Conservation (phyloP, 2,113 vertebrate species). For the Myocastor coypus region DNA sequence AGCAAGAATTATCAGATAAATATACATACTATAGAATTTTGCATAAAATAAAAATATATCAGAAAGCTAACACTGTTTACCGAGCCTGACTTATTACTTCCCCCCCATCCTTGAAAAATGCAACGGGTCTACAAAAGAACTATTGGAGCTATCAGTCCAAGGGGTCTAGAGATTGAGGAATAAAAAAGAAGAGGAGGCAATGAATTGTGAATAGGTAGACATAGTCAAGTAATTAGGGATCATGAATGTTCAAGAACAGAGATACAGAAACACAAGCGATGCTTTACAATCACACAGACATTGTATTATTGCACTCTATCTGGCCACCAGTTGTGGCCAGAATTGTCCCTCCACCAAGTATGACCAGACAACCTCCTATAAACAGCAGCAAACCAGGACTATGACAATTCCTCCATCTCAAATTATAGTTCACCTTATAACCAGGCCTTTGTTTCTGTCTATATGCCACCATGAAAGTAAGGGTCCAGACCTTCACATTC, state of each 20-base stretch:
- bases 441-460: not conserved
- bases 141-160: not conserved
- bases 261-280: not conserved
- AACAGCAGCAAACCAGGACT: not conserved
- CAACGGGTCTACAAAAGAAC: slow-evolving; percentile 49
- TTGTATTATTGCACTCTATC: not conserved
- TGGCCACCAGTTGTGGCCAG: not conserved
- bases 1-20: slow-evolving; percentile 29
- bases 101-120: slow-evolving; percentile 12
- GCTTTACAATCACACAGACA: not conserved
- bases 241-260: not conserved
- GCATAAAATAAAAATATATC: not conserved
- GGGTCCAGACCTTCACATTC: not conserved
- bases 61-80: not conserved
- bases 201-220: not conserved
- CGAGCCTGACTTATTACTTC: slow-evolving; percentile 10
- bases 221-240: not conserved
- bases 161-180: not conserved
- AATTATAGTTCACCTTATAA: not conserved
- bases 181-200: slow-evolving; percentile 9
- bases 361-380: not conserved
- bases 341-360: not conserved
- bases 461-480: not conserved
- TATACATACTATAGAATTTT: not conserved
- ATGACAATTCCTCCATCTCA: not conserved